Conservation (phyloP, 2,888 invertebrate species). For the Dendrolimus houi region DNA sequence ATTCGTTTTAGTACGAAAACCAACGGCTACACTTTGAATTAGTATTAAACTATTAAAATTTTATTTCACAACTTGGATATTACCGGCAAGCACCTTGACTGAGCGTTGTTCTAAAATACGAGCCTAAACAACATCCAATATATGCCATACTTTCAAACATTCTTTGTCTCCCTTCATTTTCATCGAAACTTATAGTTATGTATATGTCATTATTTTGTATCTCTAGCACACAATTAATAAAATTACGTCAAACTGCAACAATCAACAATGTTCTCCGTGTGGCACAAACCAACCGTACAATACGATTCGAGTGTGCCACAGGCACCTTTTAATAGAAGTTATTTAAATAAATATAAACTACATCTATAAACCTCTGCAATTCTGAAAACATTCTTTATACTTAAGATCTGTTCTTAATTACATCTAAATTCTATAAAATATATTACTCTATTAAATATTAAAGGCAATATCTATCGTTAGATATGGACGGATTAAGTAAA, state of each 20-base stretch:
- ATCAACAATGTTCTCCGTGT: constrained; percentile 37
- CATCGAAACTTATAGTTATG: too few species aligned
- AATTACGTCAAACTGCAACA: constrained; percentile 46
- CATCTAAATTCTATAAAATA: constrained; percentile 71
- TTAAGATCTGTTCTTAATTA: constrained; percentile 60
- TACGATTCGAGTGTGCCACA: constrained; percentile 4
- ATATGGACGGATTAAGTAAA: constrained; percentile 75
- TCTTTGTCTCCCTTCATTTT: too few species aligned
- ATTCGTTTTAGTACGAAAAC: too few species aligned
- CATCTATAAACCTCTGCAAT: constrained; percentile 57
- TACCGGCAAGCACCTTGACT: too few species aligned
- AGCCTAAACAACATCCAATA: too few species aligned
- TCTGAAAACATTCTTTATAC: constrained; percentile 56
- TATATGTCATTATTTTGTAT: constrained; percentile 24
- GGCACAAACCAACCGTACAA: constrained; percentile 17
- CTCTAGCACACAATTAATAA: constrained; percentile 44
- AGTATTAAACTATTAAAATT: too few species aligned
- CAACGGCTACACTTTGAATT: too few species aligned
- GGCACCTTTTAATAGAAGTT: constrained; percentile 6
- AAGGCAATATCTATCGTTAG: constrained; percentile 75
- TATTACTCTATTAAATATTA: constrained; percentile 76
- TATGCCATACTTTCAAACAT: too few species aligned
- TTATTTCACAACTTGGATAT: too few species aligned
- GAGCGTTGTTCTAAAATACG: too few species aligned
- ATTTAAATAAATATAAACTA: constrained; percentile 44